Percentiles rank a stretch among this genome's conserved stretches.
phyloP scores from a whole-genome alignment of 2,113 vertebrate species.

The Podarcis raffonei region DNA sequence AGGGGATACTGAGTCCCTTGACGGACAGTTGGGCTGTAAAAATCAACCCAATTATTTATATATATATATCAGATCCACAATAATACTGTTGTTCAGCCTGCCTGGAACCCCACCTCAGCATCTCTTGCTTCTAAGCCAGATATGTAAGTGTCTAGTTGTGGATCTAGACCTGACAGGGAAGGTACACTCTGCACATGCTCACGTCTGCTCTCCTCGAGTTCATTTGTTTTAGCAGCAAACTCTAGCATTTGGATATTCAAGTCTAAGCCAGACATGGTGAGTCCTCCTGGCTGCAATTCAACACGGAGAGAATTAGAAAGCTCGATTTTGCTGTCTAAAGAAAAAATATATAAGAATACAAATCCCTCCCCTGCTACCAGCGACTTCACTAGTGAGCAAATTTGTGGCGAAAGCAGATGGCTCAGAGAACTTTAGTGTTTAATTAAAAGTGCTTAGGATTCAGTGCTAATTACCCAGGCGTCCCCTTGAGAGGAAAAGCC shows the following conservation, averaged over 20 bases:
- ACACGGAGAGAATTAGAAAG: background rate
- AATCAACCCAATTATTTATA: no score
- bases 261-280: background rate
- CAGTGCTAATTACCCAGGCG: slow-evolving; percentile 26
- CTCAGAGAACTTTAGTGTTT: slow-evolving; percentile 11
- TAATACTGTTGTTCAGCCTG: background rate
- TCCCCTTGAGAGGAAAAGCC: background rate
- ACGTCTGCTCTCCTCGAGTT: background rate
- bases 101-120: background rate
- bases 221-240: background rate
- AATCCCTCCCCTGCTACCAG: slow-evolving; percentile 15
- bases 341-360: background rate
- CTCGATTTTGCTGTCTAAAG: slow-evolving; percentile 8
- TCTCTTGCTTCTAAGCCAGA: background rate
- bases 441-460: slow-evolving; percentile 25
- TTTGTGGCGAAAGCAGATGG: slow-evolving; percentile 15
- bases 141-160: background rate
- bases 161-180: background rate
- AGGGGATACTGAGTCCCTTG: no score
- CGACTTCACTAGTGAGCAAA: background rate
- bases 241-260: background rate
- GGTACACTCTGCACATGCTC: background rate
- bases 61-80: background rate
- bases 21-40: no score
- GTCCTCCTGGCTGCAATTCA: background rate